Evolutionary conservation across 2,888 invertebrate genomes (phyloP).

Genomic region (Trichopria drosophilae): DNA sequence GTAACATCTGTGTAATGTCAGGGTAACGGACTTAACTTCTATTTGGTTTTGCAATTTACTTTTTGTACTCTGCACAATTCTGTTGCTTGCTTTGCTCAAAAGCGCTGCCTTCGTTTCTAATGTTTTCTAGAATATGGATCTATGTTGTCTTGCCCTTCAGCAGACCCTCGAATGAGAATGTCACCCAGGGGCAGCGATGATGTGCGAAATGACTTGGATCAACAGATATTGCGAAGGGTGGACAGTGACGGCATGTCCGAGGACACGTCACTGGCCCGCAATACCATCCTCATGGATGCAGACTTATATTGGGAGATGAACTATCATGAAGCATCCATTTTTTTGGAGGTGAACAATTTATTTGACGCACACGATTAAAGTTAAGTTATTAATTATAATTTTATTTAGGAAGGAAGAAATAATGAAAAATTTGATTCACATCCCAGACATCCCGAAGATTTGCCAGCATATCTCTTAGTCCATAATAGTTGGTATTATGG

Average conservation of each 20-base stretch:
- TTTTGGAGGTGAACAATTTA: slow-evolving; percentile 69
- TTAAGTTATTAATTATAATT: neutral
- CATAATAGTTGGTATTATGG: slow-evolving; percentile 88
- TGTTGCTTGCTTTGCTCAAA: too few relatives aligned
- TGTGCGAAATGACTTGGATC: slow-evolving; percentile 43
- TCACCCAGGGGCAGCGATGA: slow-evolving; percentile 41
- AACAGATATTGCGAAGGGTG: slow-evolving; percentile 37
- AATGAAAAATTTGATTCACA: slow-evolving; percentile 91
- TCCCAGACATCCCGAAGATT: slow-evolving; percentile 77
- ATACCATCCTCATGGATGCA: slow-evolving; percentile 47
- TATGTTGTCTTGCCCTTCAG: slow-evolving; percentile 54
- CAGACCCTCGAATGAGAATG: slow-evolving; percentile 47
- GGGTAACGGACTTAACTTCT: too few relatives aligned
- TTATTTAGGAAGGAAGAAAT: slow-evolving; percentile 78
- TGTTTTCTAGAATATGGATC: slow-evolving; percentile 58
- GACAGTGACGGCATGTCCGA: slow-evolving; percentile 45
- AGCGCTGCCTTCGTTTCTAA: too few relatives aligned
- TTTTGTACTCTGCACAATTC: too few relatives aligned
- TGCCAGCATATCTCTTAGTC: slow-evolving; percentile 84
- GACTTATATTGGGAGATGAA: slow-evolving; percentile 81
- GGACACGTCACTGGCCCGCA: slow-evolving; percentile 44
- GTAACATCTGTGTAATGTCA: too few relatives aligned
- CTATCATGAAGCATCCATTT: slow-evolving; percentile 87
- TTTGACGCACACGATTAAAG: neutral
- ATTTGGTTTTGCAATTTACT: too few relatives aligned